Evolutionary conservation across 2,888 invertebrate species (phyloP), one percentile per base, ranked within the genome.

Genomic region (Thelaira solivaga): DNA sequence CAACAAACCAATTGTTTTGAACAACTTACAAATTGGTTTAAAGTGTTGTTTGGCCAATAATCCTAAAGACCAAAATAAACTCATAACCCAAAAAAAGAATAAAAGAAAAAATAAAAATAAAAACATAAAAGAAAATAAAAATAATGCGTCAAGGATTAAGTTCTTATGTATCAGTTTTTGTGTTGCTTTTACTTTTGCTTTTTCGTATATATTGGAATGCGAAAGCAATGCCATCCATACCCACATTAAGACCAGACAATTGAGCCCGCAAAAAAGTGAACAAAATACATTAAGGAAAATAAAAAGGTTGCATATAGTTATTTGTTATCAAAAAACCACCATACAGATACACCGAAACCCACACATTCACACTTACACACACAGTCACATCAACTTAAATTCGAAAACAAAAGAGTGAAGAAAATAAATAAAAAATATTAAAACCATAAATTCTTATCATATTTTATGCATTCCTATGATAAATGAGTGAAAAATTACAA

Each of bases 401-500:
- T 24, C 43, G 22, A 34, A 51, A 55, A 45, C 34, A 43, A 53
- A 26, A 22, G 39, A 45, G 22, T 31, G 5, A 36, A 62, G 13
- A 1, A 53, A 43, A 53, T 22, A 55, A 26, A 36, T 22, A 81
- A n/a, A 31, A 65, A 31, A 31, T 49, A 73, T 59, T 62, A 67
- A 69, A 68, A 59, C 80, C 83, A 85, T 84, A 85, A 85, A 86
- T 85, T 84, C 83, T 85, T 85, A 86, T 85, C 85, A 83, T 83
- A 84, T 83, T 78, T 85, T 85, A 85, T 86, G 86, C 85, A 85
- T 85, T 84, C 83, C 83, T 83, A 83, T 86, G 88, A 88, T 88
- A 88, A 88, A 88, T 88, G 84, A 85, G 83, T 85, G 85, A 85
- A 85, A 85, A 85, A 85, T 82, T 84, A 84, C 83, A 84, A 83